Evolutionary conservation across 2,797 vertebrate genomes (phyloP), one percentile per base, ranked within the genome.

Genomic region (Halcyon badia): DNA sequence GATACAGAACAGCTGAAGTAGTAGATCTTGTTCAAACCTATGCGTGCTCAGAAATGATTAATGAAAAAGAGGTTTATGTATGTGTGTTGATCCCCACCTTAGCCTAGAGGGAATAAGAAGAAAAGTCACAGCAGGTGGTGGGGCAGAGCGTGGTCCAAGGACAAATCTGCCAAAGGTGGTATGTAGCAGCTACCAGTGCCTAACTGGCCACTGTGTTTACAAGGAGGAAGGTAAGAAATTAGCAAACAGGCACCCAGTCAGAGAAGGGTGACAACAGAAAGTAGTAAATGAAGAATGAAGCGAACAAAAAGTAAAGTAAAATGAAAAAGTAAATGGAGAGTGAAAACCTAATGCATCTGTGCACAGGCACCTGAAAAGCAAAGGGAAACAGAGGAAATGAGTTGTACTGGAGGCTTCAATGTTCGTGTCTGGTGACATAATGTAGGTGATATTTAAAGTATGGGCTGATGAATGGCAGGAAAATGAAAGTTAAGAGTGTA

Each of bases 1-100:
- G 65, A 95, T 69, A 69, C 49, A 92, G 81, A 96, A 44, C 75
- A 94, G 94, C 95, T 66, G 92, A 93, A 87, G 68, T 18, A 75
- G 56, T 61, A 92, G 92, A 81, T 92, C 89, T 94, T 92, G 37
- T 77, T 92, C 78, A 92, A 68, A 78, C 65, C 49, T 91, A 6
- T 0, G 3, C 0, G 0, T 0, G 1, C 42, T 89, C 25, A 39
- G 54, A 90, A 78, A 57, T 78, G 15, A 87, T 78, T 89, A 56
- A 82, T 75, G 83, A 62, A 80, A 66, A 77, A 93, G 61, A 14
- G 21, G 22, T 42, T 89, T 76, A 2, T 14, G 37, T 9, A 51
- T 69, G 30, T 58, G 14, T 52, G 20, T 24, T 41, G 30, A 56
- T 81, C 31, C 41, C 14, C 42, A 75, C 60, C 35, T 58, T 68